Base-by-base conservation (phyloP, 2,888 invertebrate species). In the Dinocampus coccinellae region DNA sequence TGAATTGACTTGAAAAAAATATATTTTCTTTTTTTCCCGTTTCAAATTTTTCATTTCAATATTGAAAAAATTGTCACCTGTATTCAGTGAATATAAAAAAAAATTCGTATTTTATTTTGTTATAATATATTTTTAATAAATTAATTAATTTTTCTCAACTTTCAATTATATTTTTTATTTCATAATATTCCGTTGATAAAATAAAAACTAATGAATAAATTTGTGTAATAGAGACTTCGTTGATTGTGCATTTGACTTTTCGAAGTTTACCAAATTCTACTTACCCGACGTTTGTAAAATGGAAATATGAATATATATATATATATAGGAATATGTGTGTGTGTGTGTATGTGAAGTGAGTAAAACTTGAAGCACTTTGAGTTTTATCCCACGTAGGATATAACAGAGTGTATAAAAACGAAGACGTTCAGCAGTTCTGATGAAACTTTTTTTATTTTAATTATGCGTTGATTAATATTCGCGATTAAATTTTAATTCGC, bases 391-490 rank as follows among this genome's bases (percentile, higher is more conserved):
- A n/a, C 6, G 26, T 29, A 55, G 26, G 7, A 55, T 47, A 47
- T 47, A 47, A 47, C 16, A 26, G 13, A 53, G 53, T 11, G 11
- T 24, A 13, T 13, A 53, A 53, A 24, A 3, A 55, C 26, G 26
- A 55, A 55, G 24, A 55, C 55, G 26, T 26, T 16, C 58, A 58
- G 7, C 16, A 34, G 29, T 39, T 39, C 10, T 13, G 22, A 39
- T 6, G n/a, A 36, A 62, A 62, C 36, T 42, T 74, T 77, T n/a
- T 73, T 68, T 64, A 66, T 73, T 72, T 76, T 74, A 76, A 76
- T 76, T 77, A 74, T 75, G 75, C 75, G 64, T 53, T 64, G 70
- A 78, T 78, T 76, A 76, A 71, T 71, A 72, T 70, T 70, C 61
- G 47, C 70, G 70, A 72, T 66, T 62, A 47, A 70, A 68, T 71